These are phyloP conservation scores for Nothoprocta perdicaria DNA, from an alignment of 2,113 vertebrate genomes.

Conservation along the genomic window DNA sequence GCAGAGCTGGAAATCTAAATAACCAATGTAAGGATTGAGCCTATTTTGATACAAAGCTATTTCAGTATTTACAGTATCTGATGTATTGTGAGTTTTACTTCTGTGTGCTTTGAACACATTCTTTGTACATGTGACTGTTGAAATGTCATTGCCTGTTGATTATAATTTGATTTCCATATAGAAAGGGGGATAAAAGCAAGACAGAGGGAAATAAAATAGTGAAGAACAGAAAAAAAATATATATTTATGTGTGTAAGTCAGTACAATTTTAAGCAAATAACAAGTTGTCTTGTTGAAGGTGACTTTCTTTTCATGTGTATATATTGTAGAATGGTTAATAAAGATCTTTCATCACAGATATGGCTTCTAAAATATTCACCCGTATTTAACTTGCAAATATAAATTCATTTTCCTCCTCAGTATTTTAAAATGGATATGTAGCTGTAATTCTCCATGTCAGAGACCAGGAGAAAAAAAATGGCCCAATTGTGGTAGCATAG, in stretches of 20 bases:
- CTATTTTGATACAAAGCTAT: not conserved
- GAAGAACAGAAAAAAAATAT: not conserved
- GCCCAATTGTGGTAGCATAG: not conserved
- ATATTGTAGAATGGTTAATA: not conserved
- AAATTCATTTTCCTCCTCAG: not conserved
- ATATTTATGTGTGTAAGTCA: not conserved
- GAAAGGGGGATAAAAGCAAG: not conserved
- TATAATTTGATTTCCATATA: not conserved
- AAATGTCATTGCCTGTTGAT: not conserved
- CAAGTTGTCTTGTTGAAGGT: not conserved
- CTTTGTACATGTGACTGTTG: not conserved
- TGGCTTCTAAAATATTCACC: not conserved
- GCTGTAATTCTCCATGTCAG: not conserved
- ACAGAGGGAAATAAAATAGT: not conserved
- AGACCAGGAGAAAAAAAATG: not conserved
- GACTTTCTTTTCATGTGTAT: not conserved
- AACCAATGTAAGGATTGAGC: not conserved
- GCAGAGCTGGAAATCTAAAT: not conserved
- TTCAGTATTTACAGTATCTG: not conserved
- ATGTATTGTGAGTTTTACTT: not conserved
- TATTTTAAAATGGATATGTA: not conserved
- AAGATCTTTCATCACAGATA: not conserved
- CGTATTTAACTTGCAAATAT: not conserved
- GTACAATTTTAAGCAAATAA: not conserved
- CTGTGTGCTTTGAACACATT: not conserved